These are phyloP conservation scores for Ibycter americanus DNA, from an alignment of 2,797 vertebrate genomes.

Conservation along the genomic window DNA sequence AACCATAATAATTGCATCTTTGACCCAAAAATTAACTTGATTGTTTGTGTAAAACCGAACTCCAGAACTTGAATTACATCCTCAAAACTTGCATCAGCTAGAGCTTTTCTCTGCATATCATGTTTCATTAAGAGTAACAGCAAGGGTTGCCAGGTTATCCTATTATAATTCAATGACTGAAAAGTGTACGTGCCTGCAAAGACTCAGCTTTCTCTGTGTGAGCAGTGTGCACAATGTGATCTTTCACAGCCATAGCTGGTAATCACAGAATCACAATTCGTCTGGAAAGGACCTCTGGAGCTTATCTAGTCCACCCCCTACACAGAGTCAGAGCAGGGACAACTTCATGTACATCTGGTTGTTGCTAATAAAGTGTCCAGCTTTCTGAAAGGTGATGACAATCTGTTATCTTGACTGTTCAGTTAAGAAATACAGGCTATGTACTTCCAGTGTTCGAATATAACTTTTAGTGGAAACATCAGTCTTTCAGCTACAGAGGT, in stretches of 20 bases:
- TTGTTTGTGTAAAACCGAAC: rapidly evolving
- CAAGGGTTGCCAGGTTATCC: background rate
- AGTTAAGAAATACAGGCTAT: background rate
- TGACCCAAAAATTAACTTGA: background rate
- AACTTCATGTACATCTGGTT: background rate
- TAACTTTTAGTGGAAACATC: background rate
- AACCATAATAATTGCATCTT: background rate
- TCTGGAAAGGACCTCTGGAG: background rate
- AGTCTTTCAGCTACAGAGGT: background rate
- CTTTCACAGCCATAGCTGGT: background rate
- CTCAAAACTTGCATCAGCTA: background rate
- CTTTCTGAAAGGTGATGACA: background rate
- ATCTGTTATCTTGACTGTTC: background rate
- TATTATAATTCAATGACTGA: background rate
- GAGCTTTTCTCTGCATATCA: background rate
- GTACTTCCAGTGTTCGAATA: background rate
- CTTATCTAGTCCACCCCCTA: background rate
- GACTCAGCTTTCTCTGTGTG: background rate
- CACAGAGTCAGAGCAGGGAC: background rate
- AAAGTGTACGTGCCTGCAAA: background rate
- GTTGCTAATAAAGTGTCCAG: background rate
- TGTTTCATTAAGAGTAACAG: background rate
- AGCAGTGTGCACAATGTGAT: background rate
- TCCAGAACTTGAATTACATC: background rate
- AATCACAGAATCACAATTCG: background rate